These are phyloP conservation scores for Camponotus fellah DNA, from an alignment of 2,888 invertebrate species.

Conservation along the genomic window DNA sequence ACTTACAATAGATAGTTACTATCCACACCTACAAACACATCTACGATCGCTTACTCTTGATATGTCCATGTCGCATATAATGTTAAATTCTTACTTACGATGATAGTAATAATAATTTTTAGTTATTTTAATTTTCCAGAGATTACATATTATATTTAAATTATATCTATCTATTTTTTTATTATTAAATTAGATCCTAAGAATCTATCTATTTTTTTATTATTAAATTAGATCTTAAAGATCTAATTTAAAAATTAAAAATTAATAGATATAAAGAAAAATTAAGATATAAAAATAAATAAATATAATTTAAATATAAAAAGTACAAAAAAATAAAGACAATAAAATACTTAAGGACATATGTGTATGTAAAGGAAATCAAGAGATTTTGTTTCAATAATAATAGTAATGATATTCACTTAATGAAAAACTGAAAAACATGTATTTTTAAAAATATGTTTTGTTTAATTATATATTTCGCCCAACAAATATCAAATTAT, in stretches of 20 bases:
- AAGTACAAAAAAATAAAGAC: neutral
- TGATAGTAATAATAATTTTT: constrained; percentile 1
- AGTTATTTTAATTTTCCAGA: neutral
- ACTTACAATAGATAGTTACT: constrained; percentile 71
- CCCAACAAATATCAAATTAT: constrained; percentile 54
- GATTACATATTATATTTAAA: no score
- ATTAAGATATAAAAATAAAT: neutral
- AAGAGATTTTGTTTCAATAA: constrained; percentile 27
- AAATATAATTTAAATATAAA: constrained; percentile 5
- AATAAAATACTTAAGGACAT: neutral
- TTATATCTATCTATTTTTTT: no score
- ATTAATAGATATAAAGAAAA: neutral
- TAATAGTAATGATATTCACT: constrained; percentile 23
- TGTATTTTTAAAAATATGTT: constrained; percentile 39
- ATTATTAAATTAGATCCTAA: no score
- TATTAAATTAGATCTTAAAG: no score
- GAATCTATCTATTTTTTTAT: neutral
- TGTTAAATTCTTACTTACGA: neutral
- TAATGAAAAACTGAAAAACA: constrained; percentile 9
- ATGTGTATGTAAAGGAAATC: neutral
- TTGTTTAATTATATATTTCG: constrained; percentile 40
- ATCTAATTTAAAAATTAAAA: neutral
- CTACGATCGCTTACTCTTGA: neutral
- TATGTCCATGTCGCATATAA: neutral
- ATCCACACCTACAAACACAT: constrained; percentile 45